Conservation (phyloP, 2,797 vertebrate species). For the Brachyrhaphis roseni region DNA sequence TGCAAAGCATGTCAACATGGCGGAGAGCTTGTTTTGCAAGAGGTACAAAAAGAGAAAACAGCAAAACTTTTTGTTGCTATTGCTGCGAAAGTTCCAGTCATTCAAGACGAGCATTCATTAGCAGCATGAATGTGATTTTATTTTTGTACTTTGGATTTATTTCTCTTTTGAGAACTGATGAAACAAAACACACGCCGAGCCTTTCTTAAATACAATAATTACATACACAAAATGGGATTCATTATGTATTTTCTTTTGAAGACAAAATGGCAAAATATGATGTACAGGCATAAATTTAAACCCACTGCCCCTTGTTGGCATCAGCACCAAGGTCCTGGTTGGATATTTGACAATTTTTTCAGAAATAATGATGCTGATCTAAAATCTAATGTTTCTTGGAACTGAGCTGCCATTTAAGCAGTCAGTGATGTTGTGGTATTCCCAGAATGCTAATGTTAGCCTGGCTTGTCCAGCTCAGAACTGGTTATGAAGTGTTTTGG, state of each 20-base stretch:
- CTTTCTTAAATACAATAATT: not conserved
- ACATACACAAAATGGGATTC: not conserved
- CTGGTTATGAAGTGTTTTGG: not conserved
- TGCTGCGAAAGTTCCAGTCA: not conserved
- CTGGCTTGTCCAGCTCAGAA: not conserved
- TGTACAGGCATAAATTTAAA: not conserved
- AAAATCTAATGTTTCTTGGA: not conserved
- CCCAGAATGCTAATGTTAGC: not conserved
- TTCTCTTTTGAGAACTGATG: not conserved
- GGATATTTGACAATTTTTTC: not conserved
- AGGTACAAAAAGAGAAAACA: not conserved
- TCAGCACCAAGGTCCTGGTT: not conserved
- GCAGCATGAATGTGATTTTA: not conserved
- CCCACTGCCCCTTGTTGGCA: not conserved
- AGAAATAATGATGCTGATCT: not conserved
- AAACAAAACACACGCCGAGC: not conserved
- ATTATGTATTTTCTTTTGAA: not conserved
- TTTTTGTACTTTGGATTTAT: not conserved
- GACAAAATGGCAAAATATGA: not conserved
- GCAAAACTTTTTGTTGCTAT: not conserved
- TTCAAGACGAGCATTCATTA: not conserved
- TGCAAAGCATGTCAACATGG: not conserved
- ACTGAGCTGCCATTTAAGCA: not conserved
- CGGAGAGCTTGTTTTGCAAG: not conserved
- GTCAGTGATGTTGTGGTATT: not conserved